Base-by-base conservation (phyloP, 2,113 vertebrate species). In the Rhea americana region DNA sequence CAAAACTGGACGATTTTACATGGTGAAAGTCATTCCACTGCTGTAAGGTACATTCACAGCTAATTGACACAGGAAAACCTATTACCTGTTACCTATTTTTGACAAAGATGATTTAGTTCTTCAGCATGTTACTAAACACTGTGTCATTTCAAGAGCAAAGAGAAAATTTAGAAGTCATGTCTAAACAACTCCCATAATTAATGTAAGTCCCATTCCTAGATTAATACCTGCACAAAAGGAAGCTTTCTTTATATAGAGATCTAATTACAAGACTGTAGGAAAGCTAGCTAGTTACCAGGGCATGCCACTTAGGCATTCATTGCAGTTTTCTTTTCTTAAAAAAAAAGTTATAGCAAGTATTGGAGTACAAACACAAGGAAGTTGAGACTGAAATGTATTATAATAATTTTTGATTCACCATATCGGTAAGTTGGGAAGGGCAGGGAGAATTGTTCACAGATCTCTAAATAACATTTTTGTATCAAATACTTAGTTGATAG, bases 291-390 rank as follows among this genome's bases (percentile, higher is more conserved):
- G 87, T 87, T 93, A 82, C 51, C 73, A 82, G 22, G 45, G 62
- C 85, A 91, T 78, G 66, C 89, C 87, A 95, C 53, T 82, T 62
- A 9, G 39, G 56, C 90, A 92, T 80, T 94, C 67, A 76, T 74
- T 89, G 71, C 90, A 92, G 92, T 90, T 87, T 79, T 91, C 70
- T 39, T 62, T 90, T 91, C 92, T 93, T 89, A 91, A 96, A 95
- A 43, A 43, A 13, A 43, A 43, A 43, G 13, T 11, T 43, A 43
- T 43, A 43, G 13, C 43, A 32, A 65, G 20, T 11, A 67, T 71
- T 95, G 95, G 88, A 93, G 92, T 93, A 95, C 84, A 96, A 97
- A 91, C 59, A 82, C 87, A 95, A 89, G 91, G 91, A 91, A 80
- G 89, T 85, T 92, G n/a, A 71, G 71, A 90, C 39, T 62, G 91